Evolutionary conservation across 2,113 vertebrate species (phyloP).

Genomic region (Gnathonemus echidnorhynchus): DNA sequence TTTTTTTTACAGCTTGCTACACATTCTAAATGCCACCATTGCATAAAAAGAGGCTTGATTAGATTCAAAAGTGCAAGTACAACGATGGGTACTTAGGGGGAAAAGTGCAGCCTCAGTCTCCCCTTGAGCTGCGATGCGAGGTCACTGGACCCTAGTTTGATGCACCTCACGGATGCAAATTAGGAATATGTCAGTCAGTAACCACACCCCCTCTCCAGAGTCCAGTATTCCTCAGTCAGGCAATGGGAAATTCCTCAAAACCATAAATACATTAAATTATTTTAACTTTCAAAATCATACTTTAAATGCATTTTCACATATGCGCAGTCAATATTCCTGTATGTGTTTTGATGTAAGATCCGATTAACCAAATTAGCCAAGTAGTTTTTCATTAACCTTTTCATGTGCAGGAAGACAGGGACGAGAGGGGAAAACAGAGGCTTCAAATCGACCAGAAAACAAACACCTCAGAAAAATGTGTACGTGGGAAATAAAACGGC

Average conservation of each 20-base stretch:
- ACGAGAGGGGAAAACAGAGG: slow-evolving; percentile 11
- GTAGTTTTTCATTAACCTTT: slow-evolving; percentile 64
- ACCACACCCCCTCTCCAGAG: not conserved
- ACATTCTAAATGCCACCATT: not conserved
- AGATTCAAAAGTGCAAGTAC: slow-evolving; percentile 1
- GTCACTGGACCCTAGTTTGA: not conserved
- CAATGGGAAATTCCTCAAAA: not conserved
- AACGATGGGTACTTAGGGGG: not conserved
- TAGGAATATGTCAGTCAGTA: not conserved
- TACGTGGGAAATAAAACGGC: slow-evolving; percentile 33
- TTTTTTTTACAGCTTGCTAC: not conserved
- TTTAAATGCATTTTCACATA: not conserved
- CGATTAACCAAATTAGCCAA: slow-evolving; percentile 63
- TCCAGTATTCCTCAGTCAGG: not conserved
- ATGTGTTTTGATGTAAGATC: slow-evolving; percentile 60
- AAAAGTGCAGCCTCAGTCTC: not conserved
- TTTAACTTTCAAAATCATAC: not conserved
- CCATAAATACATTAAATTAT: not conserved
- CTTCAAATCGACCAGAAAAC: slow-evolving; percentile 39
- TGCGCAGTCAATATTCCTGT: slow-evolving; percentile 36
- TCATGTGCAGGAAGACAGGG: slow-evolving; percentile 58
- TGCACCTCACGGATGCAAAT: not conserved
- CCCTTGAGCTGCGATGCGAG: not conserved
- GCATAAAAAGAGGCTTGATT: not conserved
- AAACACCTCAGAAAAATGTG: slow-evolving; percentile 2